A percentile compares a stretch with the other conserved stretches of the same genome.
Conservation (phyloP, 2,797 vertebrate species). For the Merluccius polli region DNA sequence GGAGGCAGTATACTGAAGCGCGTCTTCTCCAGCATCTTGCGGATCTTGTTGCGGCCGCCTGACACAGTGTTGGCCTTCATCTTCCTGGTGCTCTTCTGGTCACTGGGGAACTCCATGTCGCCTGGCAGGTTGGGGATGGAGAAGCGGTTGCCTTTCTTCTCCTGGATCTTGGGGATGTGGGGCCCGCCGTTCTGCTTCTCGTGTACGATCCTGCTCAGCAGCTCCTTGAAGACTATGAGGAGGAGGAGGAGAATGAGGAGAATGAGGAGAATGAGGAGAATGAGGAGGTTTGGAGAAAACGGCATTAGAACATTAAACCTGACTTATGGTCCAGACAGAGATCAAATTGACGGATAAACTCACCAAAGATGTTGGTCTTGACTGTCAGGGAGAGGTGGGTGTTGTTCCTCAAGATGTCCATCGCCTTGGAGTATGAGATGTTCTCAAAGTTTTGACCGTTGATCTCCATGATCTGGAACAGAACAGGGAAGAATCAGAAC, state of each 20-base stretch:
- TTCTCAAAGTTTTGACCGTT: conserved; percentile 99
- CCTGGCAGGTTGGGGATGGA: conserved; percentile 92
- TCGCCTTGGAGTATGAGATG: conserved; percentile 88
- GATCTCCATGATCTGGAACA: conserved; percentile 91
- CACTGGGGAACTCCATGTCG: conserved; percentile 88
- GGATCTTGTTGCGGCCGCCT: conserved; percentile 93
- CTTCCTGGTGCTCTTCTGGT: conserved; percentile 89
- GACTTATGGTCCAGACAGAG: background rate
- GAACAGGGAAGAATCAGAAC: background rate
- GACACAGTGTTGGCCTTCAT: conserved; percentile 96
- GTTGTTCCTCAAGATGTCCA: conserved; percentile 91
- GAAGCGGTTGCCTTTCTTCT: conserved; percentile 93
- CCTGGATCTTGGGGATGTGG: conserved; percentile 94
- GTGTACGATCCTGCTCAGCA: conserved; percentile 84
- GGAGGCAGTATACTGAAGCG: conserved; percentile 95
- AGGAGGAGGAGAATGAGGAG: conserved; percentile 75
- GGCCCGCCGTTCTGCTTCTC: conserved; percentile 88
- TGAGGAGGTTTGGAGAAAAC: background rate
- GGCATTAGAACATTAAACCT: background rate
- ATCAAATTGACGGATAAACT: conserved; percentile 27
- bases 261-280: conserved; percentile 42
- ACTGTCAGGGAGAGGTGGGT: conserved; percentile 94
- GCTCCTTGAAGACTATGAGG: conserved; percentile 88
- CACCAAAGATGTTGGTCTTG: conserved; percentile 98
- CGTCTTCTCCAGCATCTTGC: conserved; percentile 96